A percentile compares a stretch with the other conserved stretches of the same genome.
Conservation (phyloP, 1,140 invertebrate genomes). For the Sycobia sp. region DNA sequence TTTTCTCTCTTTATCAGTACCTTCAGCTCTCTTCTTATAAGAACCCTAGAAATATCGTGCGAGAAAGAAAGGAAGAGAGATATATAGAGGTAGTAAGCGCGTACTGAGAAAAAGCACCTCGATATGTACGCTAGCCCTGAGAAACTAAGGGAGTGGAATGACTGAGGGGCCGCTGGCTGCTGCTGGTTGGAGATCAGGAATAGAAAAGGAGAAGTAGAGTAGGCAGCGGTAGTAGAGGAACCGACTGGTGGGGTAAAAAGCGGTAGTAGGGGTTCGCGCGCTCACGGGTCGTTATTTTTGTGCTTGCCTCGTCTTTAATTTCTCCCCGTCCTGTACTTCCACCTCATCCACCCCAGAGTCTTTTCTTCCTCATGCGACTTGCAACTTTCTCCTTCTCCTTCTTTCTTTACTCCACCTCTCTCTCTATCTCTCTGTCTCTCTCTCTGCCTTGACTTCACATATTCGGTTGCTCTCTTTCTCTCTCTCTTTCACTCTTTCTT, state of each 20-base stretch:
- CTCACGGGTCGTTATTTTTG: conserved; percentile 61
- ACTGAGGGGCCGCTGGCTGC: conserved; percentile 34
- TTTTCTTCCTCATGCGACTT: conserved; percentile 37
- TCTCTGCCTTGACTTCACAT: background rate
- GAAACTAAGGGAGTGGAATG: conserved; percentile 42
- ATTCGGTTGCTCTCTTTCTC: no score
- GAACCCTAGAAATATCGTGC: conserved; percentile 30
- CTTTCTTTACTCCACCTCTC: conserved; percentile 24
- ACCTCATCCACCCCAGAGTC: conserved; percentile 32
- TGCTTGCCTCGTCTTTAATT: conserved; percentile 63
- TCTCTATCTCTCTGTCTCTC: conserved; percentile 34
- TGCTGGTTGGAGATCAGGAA: conserved; percentile 30
- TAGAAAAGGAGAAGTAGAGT: conserved; percentile 12
- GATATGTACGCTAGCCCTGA: conserved; percentile 21
- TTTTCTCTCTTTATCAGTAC: conserved; percentile 23
- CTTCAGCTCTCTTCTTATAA: conserved; percentile 42
- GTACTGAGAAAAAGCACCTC: conserved; percentile 29
- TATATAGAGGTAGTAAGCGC: conserved; percentile 21
- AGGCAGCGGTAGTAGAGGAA: conserved; percentile 19
- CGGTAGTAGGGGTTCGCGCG: conserved; percentile 40
- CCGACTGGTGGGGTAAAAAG: conserved; percentile 35
- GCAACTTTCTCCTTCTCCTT: conserved; percentile 12
- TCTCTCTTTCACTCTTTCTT: no score
- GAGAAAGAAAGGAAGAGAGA: conserved; percentile 13
- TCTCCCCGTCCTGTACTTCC: conserved; percentile 37